Conservation (phyloP, 2,797 vertebrate species). For the Siniperca scherzeri region DNA sequence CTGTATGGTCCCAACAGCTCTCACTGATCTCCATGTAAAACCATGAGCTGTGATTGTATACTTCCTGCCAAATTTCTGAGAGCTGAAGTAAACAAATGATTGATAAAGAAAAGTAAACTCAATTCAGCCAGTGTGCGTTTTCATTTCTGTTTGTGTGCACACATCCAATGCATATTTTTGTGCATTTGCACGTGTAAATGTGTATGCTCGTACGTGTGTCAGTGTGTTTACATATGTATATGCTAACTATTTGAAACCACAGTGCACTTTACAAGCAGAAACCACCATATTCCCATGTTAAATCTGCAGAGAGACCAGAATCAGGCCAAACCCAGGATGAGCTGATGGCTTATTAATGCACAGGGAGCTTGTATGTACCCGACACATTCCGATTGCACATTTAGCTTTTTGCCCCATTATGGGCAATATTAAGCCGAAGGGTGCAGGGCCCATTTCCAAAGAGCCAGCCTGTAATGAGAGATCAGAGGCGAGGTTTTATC, state of each 20-base stretch:
- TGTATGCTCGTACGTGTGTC: not conserved
- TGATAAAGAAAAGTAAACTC: not conserved
- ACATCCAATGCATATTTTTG: not conserved
- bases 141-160: not conserved
- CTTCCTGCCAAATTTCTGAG: not conserved
- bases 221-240: slow-evolving; percentile 21
- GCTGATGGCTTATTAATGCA: slow-evolving; percentile 80
- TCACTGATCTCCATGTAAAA: too few relatives aligned
- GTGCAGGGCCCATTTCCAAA: slow-evolving; percentile 79
- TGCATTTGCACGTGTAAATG: slow-evolving; percentile 5
- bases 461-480: slow-evolving; percentile 82
- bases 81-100: not conserved
- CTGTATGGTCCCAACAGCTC: too few relatives aligned
- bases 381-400: slow-evolving; percentile 72
- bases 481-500: slow-evolving; percentile 85
- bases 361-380: slow-evolving; percentile 67
- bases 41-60: not conserved
- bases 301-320: slow-evolving; percentile 51
- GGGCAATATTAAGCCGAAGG: slow-evolving; percentile 78
- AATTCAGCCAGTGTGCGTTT: not conserved
- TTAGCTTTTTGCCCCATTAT: slow-evolving; percentile 82
- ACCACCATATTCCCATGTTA: slow-evolving; percentile 37
- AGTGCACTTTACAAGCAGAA: slow-evolving; percentile 6
- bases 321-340: slow-evolving; percentile 55
- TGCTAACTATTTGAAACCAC: slow-evolving; percentile 19